Conservation (phyloP, 2,797 vertebrate species). For the Novumbra hubbsi region DNA sequence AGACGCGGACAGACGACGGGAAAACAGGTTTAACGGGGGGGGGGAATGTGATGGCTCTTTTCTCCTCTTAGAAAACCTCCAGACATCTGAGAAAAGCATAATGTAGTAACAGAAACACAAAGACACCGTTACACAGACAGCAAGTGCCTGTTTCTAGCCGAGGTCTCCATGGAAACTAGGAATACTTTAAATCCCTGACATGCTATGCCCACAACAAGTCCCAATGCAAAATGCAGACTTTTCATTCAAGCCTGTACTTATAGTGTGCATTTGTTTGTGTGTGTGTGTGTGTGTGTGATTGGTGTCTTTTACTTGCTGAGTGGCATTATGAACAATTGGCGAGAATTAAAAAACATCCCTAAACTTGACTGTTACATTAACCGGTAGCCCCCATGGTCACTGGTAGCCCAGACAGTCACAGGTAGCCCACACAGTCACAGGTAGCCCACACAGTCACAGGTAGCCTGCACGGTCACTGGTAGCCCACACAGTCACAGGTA, state of each 20-base stretch:
- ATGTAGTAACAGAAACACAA: not conserved
- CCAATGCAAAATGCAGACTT: slow-evolving; percentile 17
- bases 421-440: not conserved
- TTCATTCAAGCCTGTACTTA: slow-evolving; percentile 3
- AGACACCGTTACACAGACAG: slow-evolving; percentile 19
- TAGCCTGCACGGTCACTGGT: no score
- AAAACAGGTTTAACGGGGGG: not conserved
- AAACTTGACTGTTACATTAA: not conserved
- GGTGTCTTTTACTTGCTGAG: not conserved
- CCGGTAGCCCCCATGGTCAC: not conserved
- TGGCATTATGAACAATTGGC: not conserved
- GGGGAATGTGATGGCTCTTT: not conserved
- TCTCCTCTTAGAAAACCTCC: slow-evolving; percentile 4
- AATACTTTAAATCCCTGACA: slow-evolving; percentile 28
- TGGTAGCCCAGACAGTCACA: not conserved
- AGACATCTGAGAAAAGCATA: not conserved
- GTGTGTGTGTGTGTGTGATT: not conserved
- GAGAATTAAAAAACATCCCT: not conserved
- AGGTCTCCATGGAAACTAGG: slow-evolving; percentile 65
- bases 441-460: no score
- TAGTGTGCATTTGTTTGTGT: slow-evolving; percentile 21
- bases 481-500: no score
- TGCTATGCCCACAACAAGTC: slow-evolving; percentile 38
- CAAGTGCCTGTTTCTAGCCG: slow-evolving; percentile 30
- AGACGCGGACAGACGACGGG: not conserved